Percentiles rank a stretch among this genome's conserved stretches.
These are phyloP conservation scores for Plumapathes pennacea DNA, from an alignment of 92 coral and sea anemone species.

Conservation along the genomic window DNA sequence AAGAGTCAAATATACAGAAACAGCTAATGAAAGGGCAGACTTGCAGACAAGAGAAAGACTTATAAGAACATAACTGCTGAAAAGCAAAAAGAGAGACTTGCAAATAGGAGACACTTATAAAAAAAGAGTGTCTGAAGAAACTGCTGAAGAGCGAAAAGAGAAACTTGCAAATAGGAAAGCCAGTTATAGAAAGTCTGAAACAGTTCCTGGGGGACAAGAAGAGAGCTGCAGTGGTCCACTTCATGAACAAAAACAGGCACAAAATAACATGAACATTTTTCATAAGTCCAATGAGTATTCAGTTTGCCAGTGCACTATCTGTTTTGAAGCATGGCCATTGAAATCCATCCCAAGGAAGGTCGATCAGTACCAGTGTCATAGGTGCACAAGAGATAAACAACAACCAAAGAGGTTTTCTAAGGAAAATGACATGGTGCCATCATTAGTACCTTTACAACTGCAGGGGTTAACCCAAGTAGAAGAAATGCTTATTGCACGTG, in stretches of 20 bases:
- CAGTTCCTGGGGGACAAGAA: background rate
- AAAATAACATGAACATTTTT: conserved; percentile 25
- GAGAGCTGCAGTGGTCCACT: background rate
- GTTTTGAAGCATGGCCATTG: conserved; percentile 56
- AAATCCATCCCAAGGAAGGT: conserved; percentile 8
- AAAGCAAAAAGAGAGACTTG: background rate
- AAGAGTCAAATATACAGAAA: background rate
- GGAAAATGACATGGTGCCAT: conserved; percentile 69
- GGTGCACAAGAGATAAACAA: conserved; percentile 57
- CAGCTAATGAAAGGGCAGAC: conserved; percentile 1
- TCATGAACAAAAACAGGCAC: conserved; percentile 34
- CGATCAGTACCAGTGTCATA: conserved; percentile 27
- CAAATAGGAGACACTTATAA: too few relatives aligned
- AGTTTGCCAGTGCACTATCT: conserved; percentile 44
- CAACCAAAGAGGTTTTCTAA: conserved; percentile 51
- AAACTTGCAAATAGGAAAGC: conserved; percentile 1
- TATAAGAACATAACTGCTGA: conserved; percentile 1
- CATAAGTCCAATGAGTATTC: conserved; percentile 46
- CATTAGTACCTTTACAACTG: conserved; percentile 54
- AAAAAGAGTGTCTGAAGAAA: conserved; percentile 9
- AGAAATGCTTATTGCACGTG: conserved; percentile 72
- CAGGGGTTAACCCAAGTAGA: conserved; percentile 64
- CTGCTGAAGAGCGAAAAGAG: background rate
- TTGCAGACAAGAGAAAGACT: background rate
- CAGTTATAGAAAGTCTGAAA: background rate